Base-by-base conservation (phyloP, 92 coral and sea anemone genomes). In the Galaxea fascicularis region DNA sequence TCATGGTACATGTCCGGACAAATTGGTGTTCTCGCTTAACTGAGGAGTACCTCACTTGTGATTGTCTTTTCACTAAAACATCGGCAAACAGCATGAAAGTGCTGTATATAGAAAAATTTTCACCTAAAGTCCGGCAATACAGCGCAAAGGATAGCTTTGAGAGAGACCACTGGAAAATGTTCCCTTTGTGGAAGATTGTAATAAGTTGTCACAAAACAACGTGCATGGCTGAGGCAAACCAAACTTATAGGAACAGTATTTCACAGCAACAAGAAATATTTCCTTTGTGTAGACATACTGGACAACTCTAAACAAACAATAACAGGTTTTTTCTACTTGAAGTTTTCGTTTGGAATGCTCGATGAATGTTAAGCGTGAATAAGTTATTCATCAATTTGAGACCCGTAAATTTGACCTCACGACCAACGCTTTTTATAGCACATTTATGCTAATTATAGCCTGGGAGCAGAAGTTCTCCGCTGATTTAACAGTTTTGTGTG, bases 341-440 rank as follows among this genome's bases (percentile, higher is more conserved):
- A 51, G 27, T 13, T 9, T 54, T 56, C 22, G 6, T 76, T 60
- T 41, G 70, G 52, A 76, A 76, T 63, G 27, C 54, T 52, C 2
- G 39, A 45, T 76, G 57, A 15, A 27, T 0, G 4, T 18, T 20
- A 28, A 63, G 53, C 28, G 41, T 39, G 78, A 47, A 73, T 14
- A 58, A 30, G 35, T 64, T 65, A 64, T 49, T 64, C 47, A 27
- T 78, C 73, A 78, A 22, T 30, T n/a, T 11, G 27, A 45, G 68
- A 71, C 85, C 57, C 39, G 51, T 9, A 25, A 45, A 41, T 82
- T 51, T 82, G 86, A 82, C 78, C 86, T 16, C 22, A 41, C 17
- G 46, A 78, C 28, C 45, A 64, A 46, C 16, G 30, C 78, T 71
- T 82, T 82, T 70, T 70, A 82, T 82, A 82, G 86, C 68, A 24